Evolutionary conservation across 2,113 vertebrate genomes (phyloP), one percentile per base, ranked within the genome.

Genomic region (Neopipo cinnamomea): DNA sequence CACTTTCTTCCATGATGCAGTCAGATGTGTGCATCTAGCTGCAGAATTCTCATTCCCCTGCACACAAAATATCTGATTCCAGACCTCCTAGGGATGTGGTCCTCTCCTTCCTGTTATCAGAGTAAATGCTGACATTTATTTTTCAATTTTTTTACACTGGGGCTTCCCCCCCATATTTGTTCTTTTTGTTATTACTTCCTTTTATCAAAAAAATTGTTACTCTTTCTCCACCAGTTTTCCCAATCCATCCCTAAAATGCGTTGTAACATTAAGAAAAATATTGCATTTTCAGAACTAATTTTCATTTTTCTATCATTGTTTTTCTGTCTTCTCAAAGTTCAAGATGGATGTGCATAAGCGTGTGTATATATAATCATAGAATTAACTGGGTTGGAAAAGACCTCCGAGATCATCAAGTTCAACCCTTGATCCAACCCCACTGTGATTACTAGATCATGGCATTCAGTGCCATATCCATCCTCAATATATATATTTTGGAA

Each of bases 291-390:
- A 76, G 35, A 85, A 88, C 6, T 14, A 31, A 0, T 35, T 82
- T 91, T 50, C 4, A 22, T 66, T 82, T 88, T 77, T 62, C 6
- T 14, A 61, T 74, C 1, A 3, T 47, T 91, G 39, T 85, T 91
- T 61, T 79, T 75, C 25, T 71, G 0, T 89, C 35, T 65, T 30
- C 23, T 78, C 42, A 70, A 81, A 67, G 11, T 49, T 85, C 61
- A 88, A 71, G 23, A 30, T 24, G 1, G 24, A 5, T 33, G 0
- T 44, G 5, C 67, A 4, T 28, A 3, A 33, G 4, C 52, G 3
- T 24, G 5, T 68, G 0, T 21, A 12, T 31, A 20, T 30, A 4
- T n/a, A n/a, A n/a, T n/a, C n/a, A n/a, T n/a, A n/a, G n/a, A n/a
- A n/a, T n/a, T n/a, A n/a, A n/a, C n/a, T n/a, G n/a, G n/a, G n/a